Base-by-base conservation (phyloP, 2,113 vertebrate species). In the Semicossyphus pulcher region DNA sequence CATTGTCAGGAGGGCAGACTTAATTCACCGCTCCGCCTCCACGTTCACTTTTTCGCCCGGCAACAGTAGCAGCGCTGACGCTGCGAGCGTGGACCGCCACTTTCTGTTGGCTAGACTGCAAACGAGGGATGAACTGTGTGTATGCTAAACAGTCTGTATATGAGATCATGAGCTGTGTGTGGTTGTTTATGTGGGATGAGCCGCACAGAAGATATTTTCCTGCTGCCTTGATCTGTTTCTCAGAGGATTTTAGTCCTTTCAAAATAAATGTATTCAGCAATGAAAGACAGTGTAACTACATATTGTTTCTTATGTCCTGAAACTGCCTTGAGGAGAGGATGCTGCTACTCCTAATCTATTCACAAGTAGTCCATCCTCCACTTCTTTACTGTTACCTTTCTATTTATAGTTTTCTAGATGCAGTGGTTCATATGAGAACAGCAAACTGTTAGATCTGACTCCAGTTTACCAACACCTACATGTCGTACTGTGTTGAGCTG, bases 1-100 rank as follows among this genome's bases (percentile, higher is more conserved):
- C 87, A 89, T 85, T 88, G 89, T 86, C 78, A 78, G 81, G 81
- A 86, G 84, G 85, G 85, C 83, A 87, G 81, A 89, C 85, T 89
- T 89, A 71, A 91, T 89, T 89, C 81, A 75, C 61, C 36, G 78
- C 85, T 86, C 88, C 69, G 85, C 89, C 89, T 92, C 83, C 83
- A 41, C 75, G 44, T 77, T 80, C 58, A 72, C 74, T 90, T 90
- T 92, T 90, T 82, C 78, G 47, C 93, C 92, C 72, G 79, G 93
- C 93, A 94, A 94, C 92, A 92, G 89, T 28, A 78, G 86, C 77
- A 74, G 79, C 49, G 11, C 86, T 89, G 89, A 91, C 87, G 84
- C 88, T 74, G 76, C 63, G 41, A 76, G 80, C 54, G 58, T 47
- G 58, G 67, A 76, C 73, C 54, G 48, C 78, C 88, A 80, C 78